Base-by-base conservation (phyloP, 2,888 invertebrate genomes). In the Meteorus colon region DNA sequence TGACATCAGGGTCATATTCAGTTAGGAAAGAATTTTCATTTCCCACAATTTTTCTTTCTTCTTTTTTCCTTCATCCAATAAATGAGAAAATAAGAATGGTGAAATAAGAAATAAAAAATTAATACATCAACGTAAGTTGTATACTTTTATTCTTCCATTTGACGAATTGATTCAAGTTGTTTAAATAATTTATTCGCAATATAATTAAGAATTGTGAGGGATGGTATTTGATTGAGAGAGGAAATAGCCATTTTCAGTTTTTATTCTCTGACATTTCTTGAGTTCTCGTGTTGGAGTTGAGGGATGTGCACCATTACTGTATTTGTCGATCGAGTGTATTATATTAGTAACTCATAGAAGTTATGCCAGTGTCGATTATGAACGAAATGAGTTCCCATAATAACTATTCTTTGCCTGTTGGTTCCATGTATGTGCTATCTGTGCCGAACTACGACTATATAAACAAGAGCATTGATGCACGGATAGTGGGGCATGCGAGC, bases 361-460 rank as follows among this genome's bases (percentile, higher is more conserved):
- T n/a, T n/a, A n/a, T n/a, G n/a, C n/a, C n/a, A n/a, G n/a, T 1
- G 51, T 66, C 16, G 55, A 75, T 69, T 73, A 63, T 67, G 34
- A 77, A 71, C 77, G 74, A 71, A 74, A 67, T 31, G 6, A 8
- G 41, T n/a, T 68, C n/a, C n/a, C n/a, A n/a, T n/a, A n/a, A n/a
- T n/a, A n/a, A n/a, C n/a, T n/a, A n/a, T n/a, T n/a, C n/a, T n/a
- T n/a, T n/a, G n/a, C n/a, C n/a, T n/a, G n/a, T n/a, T n/a, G n/a
- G n/a, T n/a, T n/a, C n/a, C n/a, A n/a, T n/a, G n/a, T n/a, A n/a
- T n/a, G n/a, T n/a, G n/a, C n/a, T n/a, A n/a, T n/a, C n/a, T n/a
- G n/a, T n/a, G n/a, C n/a, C n/a, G n/a, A n/a, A n/a, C n/a, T n/a
- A n/a, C n/a, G n/a, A n/a, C n/a, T n/a, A n/a, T n/a, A n/a, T n/a